phyloP scores from a whole-genome alignment of 2,797 vertebrate species.

The Arnoldichthys spilopterus region DNA sequence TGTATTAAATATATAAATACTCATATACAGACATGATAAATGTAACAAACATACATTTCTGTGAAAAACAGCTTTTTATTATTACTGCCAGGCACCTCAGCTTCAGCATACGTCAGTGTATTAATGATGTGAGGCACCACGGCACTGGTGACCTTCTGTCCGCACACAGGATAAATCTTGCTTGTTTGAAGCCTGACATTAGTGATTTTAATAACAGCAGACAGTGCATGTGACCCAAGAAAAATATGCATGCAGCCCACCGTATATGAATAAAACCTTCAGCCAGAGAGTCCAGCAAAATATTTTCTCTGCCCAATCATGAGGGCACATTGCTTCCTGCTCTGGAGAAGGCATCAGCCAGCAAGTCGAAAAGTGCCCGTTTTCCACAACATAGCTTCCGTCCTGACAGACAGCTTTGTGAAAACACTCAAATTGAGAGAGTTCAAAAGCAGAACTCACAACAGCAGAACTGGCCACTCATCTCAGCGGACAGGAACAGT shows the following conservation, averaged over 20 bases:
- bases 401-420: slow-evolving; percentile 52
- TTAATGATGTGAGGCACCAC: slow-evolving; percentile 39
- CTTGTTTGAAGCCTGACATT: slow-evolving; percentile 68
- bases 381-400: slow-evolving; percentile 74
- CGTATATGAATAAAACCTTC: slow-evolving; percentile 60
- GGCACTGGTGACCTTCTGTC: slow-evolving; percentile 47
- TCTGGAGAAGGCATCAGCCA: slow-evolving; percentile 66
- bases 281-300: slow-evolving; percentile 71
- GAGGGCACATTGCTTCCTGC: slow-evolving; percentile 75
- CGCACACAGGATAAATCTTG: slow-evolving; percentile 61
- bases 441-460: slow-evolving; percentile 42
- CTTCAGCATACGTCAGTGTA: slow-evolving; percentile 30
- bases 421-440: slow-evolving; percentile 53
- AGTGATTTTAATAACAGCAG: slow-evolving; percentile 74
- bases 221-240: slow-evolving; percentile 54
- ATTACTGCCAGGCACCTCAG: slow-evolving; percentile 28
- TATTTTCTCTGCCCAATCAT: slow-evolving; percentile 79
- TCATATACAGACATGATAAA: no score
- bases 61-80: no score
- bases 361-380: slow-evolving; percentile 57
- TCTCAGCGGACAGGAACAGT: slow-evolving; percentile 11
- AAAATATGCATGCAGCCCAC: slow-evolving; percentile 51
- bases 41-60: no score
- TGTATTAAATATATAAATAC: no score
- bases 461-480: slow-evolving; percentile 27